Evolutionary conservation across 2,888 invertebrate species (phyloP).

Genomic region (Drosophila birchii): DNA sequence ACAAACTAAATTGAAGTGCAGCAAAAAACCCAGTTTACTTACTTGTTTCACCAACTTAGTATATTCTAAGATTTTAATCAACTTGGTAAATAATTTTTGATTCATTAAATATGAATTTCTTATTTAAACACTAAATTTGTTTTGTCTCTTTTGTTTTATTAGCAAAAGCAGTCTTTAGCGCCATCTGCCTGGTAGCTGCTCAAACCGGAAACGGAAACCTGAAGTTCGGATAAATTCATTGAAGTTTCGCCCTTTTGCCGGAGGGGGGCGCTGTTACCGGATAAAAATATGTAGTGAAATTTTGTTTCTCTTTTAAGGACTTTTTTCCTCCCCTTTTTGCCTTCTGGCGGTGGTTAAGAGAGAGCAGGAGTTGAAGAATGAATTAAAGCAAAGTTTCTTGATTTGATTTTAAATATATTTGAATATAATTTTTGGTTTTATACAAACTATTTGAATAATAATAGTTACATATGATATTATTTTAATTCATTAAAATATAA

Average conservation of each 20-base stretch:
- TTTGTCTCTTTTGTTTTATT: not conserved
- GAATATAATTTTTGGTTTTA: not conserved
- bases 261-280: not conserved
- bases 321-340: constrained; percentile 3
- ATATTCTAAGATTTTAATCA: not conserved
- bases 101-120: too few species aligned
- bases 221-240: constrained; percentile 5
- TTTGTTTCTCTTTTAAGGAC: constrained; percentile 2
- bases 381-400: not conserved
- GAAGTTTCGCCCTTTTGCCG: not conserved
- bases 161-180: not conserved
- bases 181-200: not conserved
- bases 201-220: not conserved
- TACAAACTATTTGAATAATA: too few species aligned
- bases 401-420: not conserved
- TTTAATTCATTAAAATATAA: too few species aligned
- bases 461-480: too few species aligned
- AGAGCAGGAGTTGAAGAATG: not conserved
- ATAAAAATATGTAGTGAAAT: not conserved
- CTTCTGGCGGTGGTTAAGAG: not conserved
- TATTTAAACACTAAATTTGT: not conserved
- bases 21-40: not conserved
- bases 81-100: too few species aligned
- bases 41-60: not conserved
- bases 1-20: not conserved